Conservation (phyloP, 2,888 invertebrate genomes). For the Gonocerus acuteangulatus region DNA sequence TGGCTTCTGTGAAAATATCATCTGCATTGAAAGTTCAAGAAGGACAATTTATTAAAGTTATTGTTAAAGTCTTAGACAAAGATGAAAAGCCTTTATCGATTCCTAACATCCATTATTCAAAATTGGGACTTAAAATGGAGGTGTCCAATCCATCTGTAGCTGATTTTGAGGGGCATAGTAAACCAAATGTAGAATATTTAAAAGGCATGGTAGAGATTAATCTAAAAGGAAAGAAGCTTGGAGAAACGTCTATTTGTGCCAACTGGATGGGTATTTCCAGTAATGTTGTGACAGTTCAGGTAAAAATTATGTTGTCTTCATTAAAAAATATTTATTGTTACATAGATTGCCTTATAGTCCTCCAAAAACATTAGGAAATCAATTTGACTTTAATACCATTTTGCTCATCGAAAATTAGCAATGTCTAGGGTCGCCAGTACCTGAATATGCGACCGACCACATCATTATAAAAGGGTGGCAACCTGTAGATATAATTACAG, state of each 20-base stretch:
- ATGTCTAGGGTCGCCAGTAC: no score
- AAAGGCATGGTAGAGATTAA: slow-evolving; percentile 27
- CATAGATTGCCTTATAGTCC: no score
- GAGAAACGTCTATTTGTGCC: slow-evolving; percentile 40
- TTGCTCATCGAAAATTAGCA: no score
- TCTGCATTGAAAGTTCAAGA: slow-evolving; percentile 63
- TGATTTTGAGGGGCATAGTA: not conserved
- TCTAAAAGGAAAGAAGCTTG: slow-evolving; percentile 33
- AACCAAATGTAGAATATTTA: slow-evolving; percentile 1
- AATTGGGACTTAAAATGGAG: slow-evolving; percentile 7
- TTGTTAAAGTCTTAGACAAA: slow-evolving; percentile 55
- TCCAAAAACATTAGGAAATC: no score
- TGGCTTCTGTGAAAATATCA: slow-evolving; percentile 57
- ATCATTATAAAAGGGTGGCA: no score
- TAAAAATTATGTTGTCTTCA: slow-evolving; percentile 6
- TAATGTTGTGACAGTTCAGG: slow-evolving; percentile 39
- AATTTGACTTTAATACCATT: no score
- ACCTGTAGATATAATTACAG: no score
- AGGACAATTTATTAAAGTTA: slow-evolving; percentile 53
- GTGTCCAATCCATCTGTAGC: not conserved
- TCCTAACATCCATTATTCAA: slow-evolving; percentile 17
- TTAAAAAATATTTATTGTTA: no score
- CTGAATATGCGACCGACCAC: no score
- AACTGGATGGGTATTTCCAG: slow-evolving; percentile 37
- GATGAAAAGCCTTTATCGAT: slow-evolving; percentile 52